Evolutionary conservation across 1,140 invertebrate genomes (phyloP).

Genomic region (Anastrepha ludens): DNA sequence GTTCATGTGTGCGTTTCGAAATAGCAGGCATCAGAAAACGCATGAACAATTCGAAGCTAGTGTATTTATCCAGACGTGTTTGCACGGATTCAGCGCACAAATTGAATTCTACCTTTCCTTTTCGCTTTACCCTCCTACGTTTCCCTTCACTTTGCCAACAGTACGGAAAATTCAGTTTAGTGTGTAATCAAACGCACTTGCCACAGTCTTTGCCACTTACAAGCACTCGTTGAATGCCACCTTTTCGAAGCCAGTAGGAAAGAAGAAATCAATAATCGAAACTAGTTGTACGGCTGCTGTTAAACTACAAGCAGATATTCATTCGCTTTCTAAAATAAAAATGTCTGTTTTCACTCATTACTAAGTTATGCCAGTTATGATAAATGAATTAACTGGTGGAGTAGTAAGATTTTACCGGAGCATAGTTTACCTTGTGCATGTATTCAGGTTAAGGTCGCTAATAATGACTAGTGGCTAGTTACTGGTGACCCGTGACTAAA

Average conservation of each 20-base stretch:
- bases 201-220: constrained; percentile 3
- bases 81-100: constrained; percentile 2
- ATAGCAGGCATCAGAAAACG: constrained; percentile 1
- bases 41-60: background rate
- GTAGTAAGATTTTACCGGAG: too few relatives aligned
- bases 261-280: too few relatives aligned
- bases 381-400: too few relatives aligned
- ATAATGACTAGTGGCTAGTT: too few relatives aligned
- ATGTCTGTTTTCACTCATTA: too few relatives aligned
- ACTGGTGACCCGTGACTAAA: too few relatives aligned
- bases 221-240: background rate
- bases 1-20: background rate
- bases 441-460: too few relatives aligned
- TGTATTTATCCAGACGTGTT: constrained; percentile 6
- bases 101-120: constrained; percentile 3
- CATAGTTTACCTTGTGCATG: too few relatives aligned
- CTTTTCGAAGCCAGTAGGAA: background rate
- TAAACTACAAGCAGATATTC: too few relatives aligned
- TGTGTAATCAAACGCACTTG: background rate
- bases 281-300: too few relatives aligned
- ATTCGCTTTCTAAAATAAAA: too few relatives aligned
- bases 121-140: background rate
- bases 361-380: too few relatives aligned
- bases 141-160: background rate
- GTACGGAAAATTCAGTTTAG: background rate